These are phyloP conservation scores for Balearica regulorum DNA, from an alignment of 2,797 vertebrate species.

Conservation along the genomic window DNA sequence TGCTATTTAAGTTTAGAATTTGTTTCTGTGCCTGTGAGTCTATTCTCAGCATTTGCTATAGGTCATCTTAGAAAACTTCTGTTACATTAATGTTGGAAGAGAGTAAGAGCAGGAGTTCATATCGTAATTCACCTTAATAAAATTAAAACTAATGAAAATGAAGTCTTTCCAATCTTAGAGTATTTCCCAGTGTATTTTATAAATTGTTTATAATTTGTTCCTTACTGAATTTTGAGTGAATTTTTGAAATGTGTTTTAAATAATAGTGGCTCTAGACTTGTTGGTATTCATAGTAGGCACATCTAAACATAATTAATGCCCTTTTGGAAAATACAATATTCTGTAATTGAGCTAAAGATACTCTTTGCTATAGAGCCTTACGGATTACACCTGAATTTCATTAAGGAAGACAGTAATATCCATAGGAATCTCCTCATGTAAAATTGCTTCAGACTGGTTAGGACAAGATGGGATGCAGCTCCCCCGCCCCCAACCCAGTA, in stretches of 20 bases:
- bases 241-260: conserved; percentile 48
- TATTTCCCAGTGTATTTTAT: background rate
- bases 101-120: background rate
- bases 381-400: conserved; percentile 87
- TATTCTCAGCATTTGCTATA: background rate
- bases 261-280: conserved; percentile 71
- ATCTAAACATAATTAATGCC: conserved; percentile 78
- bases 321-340: conserved; percentile 79
- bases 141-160: background rate
- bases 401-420: conserved; percentile 69
- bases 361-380: conserved; percentile 77
- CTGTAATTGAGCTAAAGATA: conserved; percentile 72
- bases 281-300: conserved; percentile 77
- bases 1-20: background rate
- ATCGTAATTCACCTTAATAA: background rate
- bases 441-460: conserved; percentile 70
- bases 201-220: background rate
- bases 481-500: background rate
- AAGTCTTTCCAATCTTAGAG: background rate
- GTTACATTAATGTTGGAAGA: background rate
- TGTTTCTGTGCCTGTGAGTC: background rate
- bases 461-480: conserved; percentile 63
- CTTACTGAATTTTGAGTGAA: background rate
- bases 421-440: conserved; percentile 68
- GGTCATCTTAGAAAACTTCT: background rate